Percentiles rank a stretch among this genome's conserved stretches.
Conservation (phyloP, 2,113 vertebrate species). For the Dasyurus viverrinus region DNA sequence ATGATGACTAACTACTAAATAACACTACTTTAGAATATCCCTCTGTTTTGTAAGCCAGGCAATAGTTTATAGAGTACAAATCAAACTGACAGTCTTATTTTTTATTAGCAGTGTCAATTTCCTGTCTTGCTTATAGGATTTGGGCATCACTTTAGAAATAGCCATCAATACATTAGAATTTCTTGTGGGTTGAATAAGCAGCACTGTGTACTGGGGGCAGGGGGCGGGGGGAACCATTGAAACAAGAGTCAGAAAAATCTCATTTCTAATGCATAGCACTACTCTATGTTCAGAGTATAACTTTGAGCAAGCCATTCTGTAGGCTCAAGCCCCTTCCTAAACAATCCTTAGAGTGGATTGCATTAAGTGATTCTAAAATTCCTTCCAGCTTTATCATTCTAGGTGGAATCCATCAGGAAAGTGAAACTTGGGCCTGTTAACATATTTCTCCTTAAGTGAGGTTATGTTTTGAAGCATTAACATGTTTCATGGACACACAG, state of each 20-base stretch:
- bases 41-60: constrained; percentile 58
- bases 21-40: constrained; percentile 61
- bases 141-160: constrained; percentile 63
- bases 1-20: constrained; percentile 43
- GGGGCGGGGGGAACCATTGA: background rate
- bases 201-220: background rate
- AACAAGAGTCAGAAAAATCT: background rate
- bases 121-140: constrained; percentile 46
- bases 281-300: background rate
- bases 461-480: constrained; percentile 21
- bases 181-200: constrained; percentile 45
- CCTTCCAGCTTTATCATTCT: background rate
- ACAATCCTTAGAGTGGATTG: background rate
- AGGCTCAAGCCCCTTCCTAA: background rate
- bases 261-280: background rate
- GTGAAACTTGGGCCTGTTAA: constrained; percentile 23
- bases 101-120: constrained; percentile 68
- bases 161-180: constrained; percentile 57
- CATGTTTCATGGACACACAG: background rate
- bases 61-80: constrained; percentile 66
- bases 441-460: constrained; percentile 7
- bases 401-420: background rate
- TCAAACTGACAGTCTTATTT: constrained; percentile 58
- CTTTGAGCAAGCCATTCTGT: background rate
- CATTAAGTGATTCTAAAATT: background rate